Conservation (phyloP, 2,113 vertebrate species). For the Microtus ochrogaster region DNA sequence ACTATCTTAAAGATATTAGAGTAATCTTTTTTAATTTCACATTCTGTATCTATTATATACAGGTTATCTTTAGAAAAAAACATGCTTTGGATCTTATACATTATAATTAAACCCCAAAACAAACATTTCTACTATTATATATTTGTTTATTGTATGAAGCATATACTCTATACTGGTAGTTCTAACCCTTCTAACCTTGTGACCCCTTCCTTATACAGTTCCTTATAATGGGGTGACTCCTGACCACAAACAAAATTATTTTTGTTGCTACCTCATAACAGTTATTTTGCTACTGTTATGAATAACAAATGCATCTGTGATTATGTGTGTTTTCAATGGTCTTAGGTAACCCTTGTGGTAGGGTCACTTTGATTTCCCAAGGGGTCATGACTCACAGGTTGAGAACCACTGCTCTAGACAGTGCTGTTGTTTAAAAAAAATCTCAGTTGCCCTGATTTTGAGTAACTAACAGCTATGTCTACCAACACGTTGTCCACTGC, state of each 20-base stretch:
- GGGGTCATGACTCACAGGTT: background rate
- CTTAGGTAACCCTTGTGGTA: background rate
- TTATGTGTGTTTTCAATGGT: background rate
- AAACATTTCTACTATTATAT: background rate
- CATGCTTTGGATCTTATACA: background rate
- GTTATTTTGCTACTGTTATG: background rate
- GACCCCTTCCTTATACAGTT: background rate
- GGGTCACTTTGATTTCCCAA: background rate
- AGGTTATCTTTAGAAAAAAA: background rate
- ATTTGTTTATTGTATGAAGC: background rate
- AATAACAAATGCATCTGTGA: background rate
- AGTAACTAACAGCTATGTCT: background rate
- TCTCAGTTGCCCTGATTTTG: background rate
- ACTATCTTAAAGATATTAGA: background rate
- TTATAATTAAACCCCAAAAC: background rate
- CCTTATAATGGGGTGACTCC: no score
- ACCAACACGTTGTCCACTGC: background rate
- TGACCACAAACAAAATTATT: background rate
- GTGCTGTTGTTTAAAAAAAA: background rate
- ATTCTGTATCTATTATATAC: background rate
- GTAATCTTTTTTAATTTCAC: slow-evolving; percentile 16
- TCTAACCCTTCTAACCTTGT: background rate
- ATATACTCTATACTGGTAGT: background rate
- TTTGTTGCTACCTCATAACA: background rate
- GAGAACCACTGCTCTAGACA: background rate